Percentiles rank a stretch among this genome's conserved stretches.
Evolutionary conservation across 1,140 invertebrate species (phyloP).

Genomic region (Vollenhovia emeryi): DNA sequence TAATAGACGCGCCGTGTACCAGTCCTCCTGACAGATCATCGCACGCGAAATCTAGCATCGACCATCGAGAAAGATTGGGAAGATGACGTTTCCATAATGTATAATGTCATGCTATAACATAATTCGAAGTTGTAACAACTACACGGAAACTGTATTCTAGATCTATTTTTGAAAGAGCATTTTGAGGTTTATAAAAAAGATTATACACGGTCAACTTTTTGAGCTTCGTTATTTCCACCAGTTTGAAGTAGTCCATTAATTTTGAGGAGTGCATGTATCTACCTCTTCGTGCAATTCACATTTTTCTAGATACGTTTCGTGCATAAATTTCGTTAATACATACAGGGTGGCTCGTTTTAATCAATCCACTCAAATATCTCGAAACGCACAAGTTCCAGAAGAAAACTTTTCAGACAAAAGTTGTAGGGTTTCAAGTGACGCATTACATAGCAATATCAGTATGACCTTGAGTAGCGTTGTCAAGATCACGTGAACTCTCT

Average conservation of each 20-base stretch:
- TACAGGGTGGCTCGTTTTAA: too few relatives aligned
- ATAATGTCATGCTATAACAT: neutral
- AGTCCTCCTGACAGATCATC: slow-evolving; percentile 46
- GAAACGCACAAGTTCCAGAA: too few relatives aligned
- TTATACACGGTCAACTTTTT: neutral
- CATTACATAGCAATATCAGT: too few relatives aligned
- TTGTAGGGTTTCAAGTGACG: too few relatives aligned
- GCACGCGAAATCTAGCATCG: neutral
- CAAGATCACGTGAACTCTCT: too few relatives aligned
- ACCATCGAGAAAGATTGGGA: too few relatives aligned
- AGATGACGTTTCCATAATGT: neutral
- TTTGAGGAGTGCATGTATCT: neutral
- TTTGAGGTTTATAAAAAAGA: neutral
- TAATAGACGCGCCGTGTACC: slow-evolving; percentile 59
- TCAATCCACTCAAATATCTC: too few relatives aligned
- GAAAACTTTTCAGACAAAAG: too few relatives aligned
- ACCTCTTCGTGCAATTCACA: neutral
- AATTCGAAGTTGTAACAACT: neutral
- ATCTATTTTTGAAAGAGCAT: neutral
- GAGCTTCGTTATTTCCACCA: neutral
- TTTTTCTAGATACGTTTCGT: neutral
- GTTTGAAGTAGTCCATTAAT: neutral
- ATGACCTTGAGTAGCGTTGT: too few relatives aligned
- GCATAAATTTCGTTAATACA: slow-evolving; percentile 7
- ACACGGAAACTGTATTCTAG: neutral